These are phyloP conservation scores for Patiria miniata DNA, from an alignment of 35 echinoderm and acorn worm species.

Conservation along the genomic window DNA sequence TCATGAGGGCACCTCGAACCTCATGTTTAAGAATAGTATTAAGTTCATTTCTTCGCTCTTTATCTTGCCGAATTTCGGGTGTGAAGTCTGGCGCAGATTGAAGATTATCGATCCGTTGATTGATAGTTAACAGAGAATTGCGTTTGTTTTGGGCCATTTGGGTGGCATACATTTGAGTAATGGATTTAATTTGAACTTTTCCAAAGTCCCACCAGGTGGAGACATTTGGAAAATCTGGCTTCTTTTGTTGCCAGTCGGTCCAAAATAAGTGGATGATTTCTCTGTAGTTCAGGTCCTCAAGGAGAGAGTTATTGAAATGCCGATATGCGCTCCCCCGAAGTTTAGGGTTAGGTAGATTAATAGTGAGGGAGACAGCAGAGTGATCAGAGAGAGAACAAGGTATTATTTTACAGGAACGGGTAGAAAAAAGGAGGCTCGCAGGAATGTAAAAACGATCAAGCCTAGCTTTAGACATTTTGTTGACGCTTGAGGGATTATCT, in stretches of 20 bases:
- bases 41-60: not conserved
- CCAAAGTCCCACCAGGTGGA: conserved; percentile 45
- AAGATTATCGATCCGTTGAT: not conserved
- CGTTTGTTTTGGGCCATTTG: not conserved
- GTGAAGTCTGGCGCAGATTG: not conserved
- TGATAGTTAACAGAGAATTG: not conserved
- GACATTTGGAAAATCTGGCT: not conserved
- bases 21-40: conserved; percentile 13
- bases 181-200: conserved; percentile 32
- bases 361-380: conserved; percentile 3
- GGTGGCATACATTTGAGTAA: conserved; percentile 21
- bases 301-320: conserved; percentile 27
- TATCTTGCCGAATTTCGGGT: not conserved
- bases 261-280: conserved; percentile 29
- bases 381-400: conserved; percentile 38
- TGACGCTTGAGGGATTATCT: conserved; percentile 9
- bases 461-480: conserved; percentile 37
- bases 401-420: not conserved
- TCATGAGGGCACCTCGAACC: conserved; percentile 19
- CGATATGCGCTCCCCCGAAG: not conserved
- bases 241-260: conserved; percentile 13
- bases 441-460: conserved; percentile 38
- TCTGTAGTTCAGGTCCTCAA: conserved; percentile 7
- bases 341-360: not conserved
- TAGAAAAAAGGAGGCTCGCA: not conserved